Evolutionary conservation across 2,113 vertebrate genomes (phyloP).

Genomic region (Rana temporaria): DNA sequence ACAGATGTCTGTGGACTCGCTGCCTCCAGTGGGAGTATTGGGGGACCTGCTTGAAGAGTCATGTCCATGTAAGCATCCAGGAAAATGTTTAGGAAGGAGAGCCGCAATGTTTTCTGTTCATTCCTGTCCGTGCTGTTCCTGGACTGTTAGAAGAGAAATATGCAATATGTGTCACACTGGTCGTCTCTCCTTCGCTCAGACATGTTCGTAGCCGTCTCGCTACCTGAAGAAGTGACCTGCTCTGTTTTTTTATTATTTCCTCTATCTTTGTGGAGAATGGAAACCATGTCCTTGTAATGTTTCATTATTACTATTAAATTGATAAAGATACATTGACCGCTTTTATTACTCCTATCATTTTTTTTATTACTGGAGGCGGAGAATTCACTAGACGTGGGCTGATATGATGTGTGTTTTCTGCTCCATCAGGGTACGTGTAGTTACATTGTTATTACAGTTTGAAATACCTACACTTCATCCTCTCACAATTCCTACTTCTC

Average conservation of each 20-base stretch:
- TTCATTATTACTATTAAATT: slow-evolving; percentile 31
- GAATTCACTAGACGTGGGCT: too few relatives aligned
- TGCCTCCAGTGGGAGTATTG: neutral
- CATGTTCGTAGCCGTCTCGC: slow-evolving; percentile 1
- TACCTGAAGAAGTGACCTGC: slow-evolving; percentile 9
- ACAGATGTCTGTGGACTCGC: neutral
- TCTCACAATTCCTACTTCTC: too few relatives aligned
- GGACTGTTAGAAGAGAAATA: slow-evolving; percentile 54
- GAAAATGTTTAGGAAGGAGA: neutral
- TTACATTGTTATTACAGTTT: too few relatives aligned
- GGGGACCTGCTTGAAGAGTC: too few relatives aligned
- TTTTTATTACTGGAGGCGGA: neutral
- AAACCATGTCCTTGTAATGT: slow-evolving; percentile 35
- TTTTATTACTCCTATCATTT: too few relatives aligned
- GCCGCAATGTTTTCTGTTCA: neutral
- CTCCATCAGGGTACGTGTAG: too few relatives aligned
- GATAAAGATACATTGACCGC: neutral
- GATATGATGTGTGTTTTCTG: too few relatives aligned
- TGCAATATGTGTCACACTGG: slow-evolving; percentile 51
- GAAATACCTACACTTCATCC: too few relatives aligned
- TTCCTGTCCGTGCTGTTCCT: neutral
- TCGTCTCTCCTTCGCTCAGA: slow-evolving; percentile 15
- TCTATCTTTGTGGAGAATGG: slow-evolving; percentile 27
- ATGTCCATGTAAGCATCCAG: neutral
- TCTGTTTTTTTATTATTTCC: slow-evolving; percentile 15